Conservation (phyloP, 2,888 invertebrate genomes). For the Netelia melanura region DNA sequence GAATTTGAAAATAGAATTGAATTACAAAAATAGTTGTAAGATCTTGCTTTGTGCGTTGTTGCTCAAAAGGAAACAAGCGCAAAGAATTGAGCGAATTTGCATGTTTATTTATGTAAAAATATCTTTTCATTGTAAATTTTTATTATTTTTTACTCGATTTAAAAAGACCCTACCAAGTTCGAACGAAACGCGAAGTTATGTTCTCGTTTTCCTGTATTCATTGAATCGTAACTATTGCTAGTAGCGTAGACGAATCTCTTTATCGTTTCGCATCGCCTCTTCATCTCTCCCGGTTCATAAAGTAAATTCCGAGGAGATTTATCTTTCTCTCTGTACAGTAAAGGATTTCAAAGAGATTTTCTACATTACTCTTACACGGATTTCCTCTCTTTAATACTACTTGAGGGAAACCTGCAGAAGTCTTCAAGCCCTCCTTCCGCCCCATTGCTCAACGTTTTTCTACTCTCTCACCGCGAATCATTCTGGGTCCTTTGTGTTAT, state of each 20-base stretch:
- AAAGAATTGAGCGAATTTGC: too few relatives aligned
- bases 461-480: too few relatives aligned
- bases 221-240: slow-evolving; percentile 27
- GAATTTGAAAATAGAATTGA: too few relatives aligned
- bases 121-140: too few relatives aligned
- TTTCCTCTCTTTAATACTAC: slow-evolving; percentile 27
- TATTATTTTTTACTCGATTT: too few relatives aligned
- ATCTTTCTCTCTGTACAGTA: background rate
- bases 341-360: slow-evolving; percentile 51
- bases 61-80: too few relatives aligned
- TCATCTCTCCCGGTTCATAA: slow-evolving; percentile 28
- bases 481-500: too few relatives aligned
- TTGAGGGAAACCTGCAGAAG: slow-evolving; percentile 3
- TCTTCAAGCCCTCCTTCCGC: background rate
- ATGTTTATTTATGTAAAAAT: too few relatives aligned
- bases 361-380: slow-evolving; percentile 6
- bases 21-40: too few relatives aligned
- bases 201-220: slow-evolving; percentile 12
- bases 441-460: too few relatives aligned
- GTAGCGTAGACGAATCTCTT: slow-evolving; percentile 27
- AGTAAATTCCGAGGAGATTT: slow-evolving; percentile 36
- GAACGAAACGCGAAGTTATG: background rate
- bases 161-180: too few relatives aligned
- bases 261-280: background rate
- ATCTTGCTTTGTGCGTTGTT: too few relatives aligned